Conservation (phyloP, 2,797 vertebrate species). For the Cynopterus sphinx region DNA sequence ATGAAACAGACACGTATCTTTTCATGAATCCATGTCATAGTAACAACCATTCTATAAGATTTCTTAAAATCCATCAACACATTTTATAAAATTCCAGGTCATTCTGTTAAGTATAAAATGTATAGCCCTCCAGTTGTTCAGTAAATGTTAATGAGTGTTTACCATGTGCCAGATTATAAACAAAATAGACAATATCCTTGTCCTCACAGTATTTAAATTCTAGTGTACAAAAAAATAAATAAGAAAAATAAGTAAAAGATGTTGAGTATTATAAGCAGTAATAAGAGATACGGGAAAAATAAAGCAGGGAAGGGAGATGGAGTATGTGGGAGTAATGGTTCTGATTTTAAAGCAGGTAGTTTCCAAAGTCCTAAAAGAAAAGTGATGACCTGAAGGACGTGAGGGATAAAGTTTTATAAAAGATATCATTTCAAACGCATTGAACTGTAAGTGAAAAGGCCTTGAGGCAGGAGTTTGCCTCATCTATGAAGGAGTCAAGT, state of each 20-base stretch:
- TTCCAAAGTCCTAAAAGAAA: not conserved
- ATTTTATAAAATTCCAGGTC: not conserved
- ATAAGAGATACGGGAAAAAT: not conserved
- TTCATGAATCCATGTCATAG: not conserved
- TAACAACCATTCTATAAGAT: not conserved
- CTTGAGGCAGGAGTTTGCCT: not conserved
- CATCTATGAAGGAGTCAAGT: not conserved
- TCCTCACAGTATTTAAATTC: not conserved
- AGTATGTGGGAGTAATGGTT: fast-evolving
- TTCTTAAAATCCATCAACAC: not conserved
- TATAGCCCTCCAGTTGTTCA: not conserved
- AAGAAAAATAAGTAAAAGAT: not conserved
- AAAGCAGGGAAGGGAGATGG: not conserved
- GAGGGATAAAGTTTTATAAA: not conserved
- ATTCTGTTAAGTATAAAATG: not conserved
- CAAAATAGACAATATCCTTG: not conserved
- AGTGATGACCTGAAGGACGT: not conserved
- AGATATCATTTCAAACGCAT: not conserved
- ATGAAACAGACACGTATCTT: not conserved
- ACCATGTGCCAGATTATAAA: not conserved
- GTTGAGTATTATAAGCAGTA: not conserved
- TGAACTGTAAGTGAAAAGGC: not conserved
- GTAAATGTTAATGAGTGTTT: not conserved
- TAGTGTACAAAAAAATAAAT: not conserved
- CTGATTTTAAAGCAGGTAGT: not conserved